Evolutionary conservation across 37 sponge, comb jelly and placozoan genomes (phyloP).

Genomic region (Bolinopsis microptera): DNA sequence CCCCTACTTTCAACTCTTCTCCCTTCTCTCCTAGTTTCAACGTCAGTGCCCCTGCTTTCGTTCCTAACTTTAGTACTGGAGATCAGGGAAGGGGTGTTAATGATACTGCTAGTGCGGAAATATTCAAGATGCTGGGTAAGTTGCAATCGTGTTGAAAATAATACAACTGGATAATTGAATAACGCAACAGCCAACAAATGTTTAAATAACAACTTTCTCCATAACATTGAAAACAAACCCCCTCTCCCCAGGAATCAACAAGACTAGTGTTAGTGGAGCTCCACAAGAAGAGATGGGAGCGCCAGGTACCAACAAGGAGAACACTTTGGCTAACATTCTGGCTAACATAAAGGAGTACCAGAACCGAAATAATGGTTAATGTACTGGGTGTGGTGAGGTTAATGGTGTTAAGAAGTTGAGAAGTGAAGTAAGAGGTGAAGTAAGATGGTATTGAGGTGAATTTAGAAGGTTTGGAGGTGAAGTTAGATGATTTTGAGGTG

Average conservation of each 20-base stretch:
- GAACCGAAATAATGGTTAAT: constrained; percentile 12
- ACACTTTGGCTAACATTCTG: constrained; percentile 5
- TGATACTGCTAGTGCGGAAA: background rate
- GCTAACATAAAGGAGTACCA: constrained; percentile 28
- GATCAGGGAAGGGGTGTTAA: background rate
- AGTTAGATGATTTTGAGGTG: no score
- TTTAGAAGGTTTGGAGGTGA: no score
- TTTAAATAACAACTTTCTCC: no score
- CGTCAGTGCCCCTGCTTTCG: background rate
- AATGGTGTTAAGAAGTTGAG: no score
- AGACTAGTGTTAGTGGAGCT: background rate
- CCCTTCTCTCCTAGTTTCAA: background rate
- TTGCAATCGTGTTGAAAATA: background rate
- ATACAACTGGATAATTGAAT: no score
- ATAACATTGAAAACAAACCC: no score
- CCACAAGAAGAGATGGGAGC: background rate
- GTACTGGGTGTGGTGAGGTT: no score
- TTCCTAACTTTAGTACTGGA: background rate
- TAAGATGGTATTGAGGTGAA: no score
- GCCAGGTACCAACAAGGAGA: background rate
- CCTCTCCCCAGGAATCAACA: background rate
- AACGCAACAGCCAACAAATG: no score
- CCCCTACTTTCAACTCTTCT: background rate
- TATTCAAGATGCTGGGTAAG: constrained; percentile 25
- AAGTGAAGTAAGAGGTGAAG: no score